These are phyloP conservation scores for Gorsachius magnificus DNA, from an alignment of 2,797 vertebrate species.

Conservation along the genomic window DNA sequence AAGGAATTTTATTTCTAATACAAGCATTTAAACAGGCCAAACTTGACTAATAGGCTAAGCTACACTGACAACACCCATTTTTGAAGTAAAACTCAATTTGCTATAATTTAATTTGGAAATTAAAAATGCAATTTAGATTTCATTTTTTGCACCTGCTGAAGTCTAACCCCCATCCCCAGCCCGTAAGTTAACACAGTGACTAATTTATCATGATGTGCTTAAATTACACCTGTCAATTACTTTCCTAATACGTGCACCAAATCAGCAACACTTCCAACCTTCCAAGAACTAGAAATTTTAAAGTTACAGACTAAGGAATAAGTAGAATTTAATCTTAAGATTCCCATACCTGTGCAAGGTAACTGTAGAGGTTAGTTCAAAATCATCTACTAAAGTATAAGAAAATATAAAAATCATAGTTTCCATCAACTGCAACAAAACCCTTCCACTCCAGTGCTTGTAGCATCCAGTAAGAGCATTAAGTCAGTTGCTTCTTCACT, in stretches of 20 bases:
- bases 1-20: neutral
- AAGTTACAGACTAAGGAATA: neutral
- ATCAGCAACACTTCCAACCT: neutral
- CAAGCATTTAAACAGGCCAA: neutral
- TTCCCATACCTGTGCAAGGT: neutral
- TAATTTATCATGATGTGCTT: neutral
- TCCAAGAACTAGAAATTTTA: neutral
- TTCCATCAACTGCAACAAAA: neutral
- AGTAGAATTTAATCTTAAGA: neutral
- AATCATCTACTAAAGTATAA: neutral
- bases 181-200: neutral
- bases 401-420: neutral
- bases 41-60: neutral
- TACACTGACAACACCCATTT: neutral
- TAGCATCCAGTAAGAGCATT: neutral
- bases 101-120: neutral
- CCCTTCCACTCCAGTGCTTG: neutral
- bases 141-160: neutral
- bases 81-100: neutral
- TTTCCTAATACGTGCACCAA: neutral
- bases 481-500: neutral
- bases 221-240: neutral
- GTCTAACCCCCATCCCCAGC: neutral
- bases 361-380: neutral
- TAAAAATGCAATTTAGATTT: neutral